Evolutionary conservation across 2,888 invertebrate species (phyloP).

Genomic region (Patella depressa): DNA sequence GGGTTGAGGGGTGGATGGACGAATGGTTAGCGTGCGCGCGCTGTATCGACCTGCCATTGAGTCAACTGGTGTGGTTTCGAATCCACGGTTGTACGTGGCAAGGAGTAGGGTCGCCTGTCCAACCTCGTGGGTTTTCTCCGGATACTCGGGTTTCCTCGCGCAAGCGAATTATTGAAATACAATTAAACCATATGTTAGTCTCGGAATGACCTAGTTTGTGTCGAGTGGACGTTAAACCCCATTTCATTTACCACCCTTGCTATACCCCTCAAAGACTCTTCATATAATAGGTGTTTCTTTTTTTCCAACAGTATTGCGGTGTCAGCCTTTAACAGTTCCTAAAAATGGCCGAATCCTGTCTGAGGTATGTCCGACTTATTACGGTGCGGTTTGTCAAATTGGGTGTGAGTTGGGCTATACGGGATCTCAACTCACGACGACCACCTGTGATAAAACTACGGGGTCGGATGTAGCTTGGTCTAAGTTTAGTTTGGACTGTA

Average conservation of each 20-base stretch:
- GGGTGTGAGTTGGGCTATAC: constrained; percentile 47
- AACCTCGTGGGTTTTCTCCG: no score
- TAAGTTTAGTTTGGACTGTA: constrained; percentile 35
- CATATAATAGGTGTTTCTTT: background rate
- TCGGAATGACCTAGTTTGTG: no score
- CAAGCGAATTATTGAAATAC: no score
- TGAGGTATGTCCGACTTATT: constrained; percentile 40
- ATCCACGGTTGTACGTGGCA: no score
- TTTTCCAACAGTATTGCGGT: constrained; percentile 41
- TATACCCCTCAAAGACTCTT: no score
- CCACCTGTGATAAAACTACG: constrained; percentile 40
- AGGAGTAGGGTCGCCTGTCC: no score
- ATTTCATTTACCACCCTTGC: background rate
- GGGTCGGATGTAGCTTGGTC: constrained; percentile 38
- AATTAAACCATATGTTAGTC: no score
- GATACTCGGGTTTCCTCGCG: no score
- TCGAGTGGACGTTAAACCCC: background rate
- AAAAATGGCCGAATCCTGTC: constrained; percentile 43
- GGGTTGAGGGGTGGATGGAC: no score
- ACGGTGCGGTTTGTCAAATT: constrained; percentile 46
- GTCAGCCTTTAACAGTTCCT: constrained; percentile 37
- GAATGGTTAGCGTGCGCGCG: no score
- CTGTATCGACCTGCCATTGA: no score
- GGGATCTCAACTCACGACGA: constrained; percentile 28
- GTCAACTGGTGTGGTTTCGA: no score